phyloP scores from a whole-genome alignment of 2,888 invertebrate genomes.

The Buathra laborator region DNA sequence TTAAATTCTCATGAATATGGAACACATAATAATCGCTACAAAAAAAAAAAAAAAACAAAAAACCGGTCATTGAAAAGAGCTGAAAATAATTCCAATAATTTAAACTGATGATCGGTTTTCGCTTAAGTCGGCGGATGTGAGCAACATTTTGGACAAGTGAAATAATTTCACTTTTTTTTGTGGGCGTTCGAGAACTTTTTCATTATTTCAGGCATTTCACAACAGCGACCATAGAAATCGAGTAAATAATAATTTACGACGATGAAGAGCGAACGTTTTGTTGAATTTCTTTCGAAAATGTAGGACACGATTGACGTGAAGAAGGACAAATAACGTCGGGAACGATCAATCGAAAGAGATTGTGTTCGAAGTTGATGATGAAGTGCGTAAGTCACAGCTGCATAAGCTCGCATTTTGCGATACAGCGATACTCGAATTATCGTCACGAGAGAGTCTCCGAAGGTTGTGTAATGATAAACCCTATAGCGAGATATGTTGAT shows the following conservation, averaged over 20 bases:
- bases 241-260: not conserved
- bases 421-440: constrained; percentile 53
- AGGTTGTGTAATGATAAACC: constrained; percentile 52
- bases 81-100: too few relatives aligned
- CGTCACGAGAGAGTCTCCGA: constrained; percentile 60
- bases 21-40: too few relatives aligned
- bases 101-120: too few relatives aligned
- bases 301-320: constrained; percentile 44
- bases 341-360: constrained; percentile 25
- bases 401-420: constrained; percentile 3
- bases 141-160: not conserved
- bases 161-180: not conserved
- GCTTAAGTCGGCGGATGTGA: too few relatives aligned
- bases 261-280: not conserved
- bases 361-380: constrained; percentile 43
- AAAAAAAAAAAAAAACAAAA: too few relatives aligned
- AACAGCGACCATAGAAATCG: not conserved
- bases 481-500: constrained; percentile 9
- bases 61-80: too few relatives aligned
- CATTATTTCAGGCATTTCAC: not conserved
- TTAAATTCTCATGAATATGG: too few relatives aligned
- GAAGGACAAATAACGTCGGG: constrained; percentile 5
- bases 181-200: not conserved
- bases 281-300: constrained; percentile 22
- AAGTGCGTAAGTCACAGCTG: constrained; percentile 20